Evolutionary conservation across 2,797 vertebrate genomes (phyloP).

Genomic region (Trichosurus vulpecula): DNA sequence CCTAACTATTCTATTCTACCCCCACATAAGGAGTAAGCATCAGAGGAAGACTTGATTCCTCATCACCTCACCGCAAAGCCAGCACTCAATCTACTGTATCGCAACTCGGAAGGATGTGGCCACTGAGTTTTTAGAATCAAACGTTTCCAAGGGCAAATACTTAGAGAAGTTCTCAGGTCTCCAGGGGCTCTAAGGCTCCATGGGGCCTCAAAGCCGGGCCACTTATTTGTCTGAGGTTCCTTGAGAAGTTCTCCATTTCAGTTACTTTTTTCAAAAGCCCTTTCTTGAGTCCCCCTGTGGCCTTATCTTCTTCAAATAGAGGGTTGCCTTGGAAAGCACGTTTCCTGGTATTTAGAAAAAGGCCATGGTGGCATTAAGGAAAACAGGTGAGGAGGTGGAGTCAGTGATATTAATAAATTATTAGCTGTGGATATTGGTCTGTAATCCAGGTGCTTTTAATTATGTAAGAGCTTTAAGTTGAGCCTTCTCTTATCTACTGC

Average conservation of each 20-base stretch:
- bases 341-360: neutral
- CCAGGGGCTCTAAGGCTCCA: neutral
- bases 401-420: neutral
- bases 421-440: neutral
- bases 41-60: neutral
- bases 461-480: neutral
- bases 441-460: neutral
- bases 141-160: neutral
- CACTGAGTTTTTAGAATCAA: neutral
- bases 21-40: neutral
- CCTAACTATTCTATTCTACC: neutral
- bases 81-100: neutral
- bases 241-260: neutral
- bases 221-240: neutral
- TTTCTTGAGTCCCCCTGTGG: neutral
- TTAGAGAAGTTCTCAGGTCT: neutral
- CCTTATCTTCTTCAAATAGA: neutral
- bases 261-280: neutral
- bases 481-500: neutral
- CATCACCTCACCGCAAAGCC: neutral
- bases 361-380: neutral
- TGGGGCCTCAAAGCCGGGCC: neutral
- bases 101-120: neutral
- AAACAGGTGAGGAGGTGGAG: neutral
- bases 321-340: neutral